Percentiles rank a stretch among this genome's conserved stretches.
Evolutionary conservation across 2,888 invertebrate species (phyloP).

Genomic region (Himalopsyche kuldschensis): DNA sequence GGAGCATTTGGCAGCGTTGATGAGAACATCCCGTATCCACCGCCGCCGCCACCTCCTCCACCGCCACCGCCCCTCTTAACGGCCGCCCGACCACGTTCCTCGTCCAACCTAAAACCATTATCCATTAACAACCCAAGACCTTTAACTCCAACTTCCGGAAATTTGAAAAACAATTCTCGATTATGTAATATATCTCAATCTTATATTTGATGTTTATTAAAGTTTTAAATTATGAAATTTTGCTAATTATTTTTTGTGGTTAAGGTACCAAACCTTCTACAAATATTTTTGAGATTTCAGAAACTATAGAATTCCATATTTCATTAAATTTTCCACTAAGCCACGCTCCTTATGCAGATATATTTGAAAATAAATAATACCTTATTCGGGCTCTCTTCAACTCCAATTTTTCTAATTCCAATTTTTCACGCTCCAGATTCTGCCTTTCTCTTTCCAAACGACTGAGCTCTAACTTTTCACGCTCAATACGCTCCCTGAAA

Average conservation of each 20-base stretch:
- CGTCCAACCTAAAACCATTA: constrained; percentile 53
- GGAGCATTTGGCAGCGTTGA: neutral
- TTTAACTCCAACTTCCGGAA: too few relatives aligned
- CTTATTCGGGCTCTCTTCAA: constrained; percentile 78
- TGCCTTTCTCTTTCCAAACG: constrained; percentile 84
- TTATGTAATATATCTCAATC: too few relatives aligned
- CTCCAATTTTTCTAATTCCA: constrained; percentile 80
- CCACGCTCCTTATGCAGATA: neutral
- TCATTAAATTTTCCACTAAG: neutral
- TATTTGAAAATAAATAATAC: constrained; percentile 45
- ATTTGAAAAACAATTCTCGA: too few relatives aligned
- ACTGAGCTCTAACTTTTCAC: constrained; percentile 83
- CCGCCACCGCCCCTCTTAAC: neutral
- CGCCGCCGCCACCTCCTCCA: neutral
- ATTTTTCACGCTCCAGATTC: constrained; percentile 72
- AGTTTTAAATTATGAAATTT: too few relatives aligned
- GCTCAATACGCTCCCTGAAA: constrained; percentile 77
- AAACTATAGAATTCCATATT: too few relatives aligned
- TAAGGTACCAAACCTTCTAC: too few relatives aligned
- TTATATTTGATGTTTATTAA: too few relatives aligned
- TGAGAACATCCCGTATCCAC: neutral
- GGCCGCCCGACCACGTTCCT: constrained; percentile 60
- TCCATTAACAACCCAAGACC: too few relatives aligned
- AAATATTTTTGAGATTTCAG: too few relatives aligned
- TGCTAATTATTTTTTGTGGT: too few relatives aligned